Conservation (phyloP, 30 jellyfish, hydroid and myxozoan genomes). For the Aurelia aurita region DNA sequence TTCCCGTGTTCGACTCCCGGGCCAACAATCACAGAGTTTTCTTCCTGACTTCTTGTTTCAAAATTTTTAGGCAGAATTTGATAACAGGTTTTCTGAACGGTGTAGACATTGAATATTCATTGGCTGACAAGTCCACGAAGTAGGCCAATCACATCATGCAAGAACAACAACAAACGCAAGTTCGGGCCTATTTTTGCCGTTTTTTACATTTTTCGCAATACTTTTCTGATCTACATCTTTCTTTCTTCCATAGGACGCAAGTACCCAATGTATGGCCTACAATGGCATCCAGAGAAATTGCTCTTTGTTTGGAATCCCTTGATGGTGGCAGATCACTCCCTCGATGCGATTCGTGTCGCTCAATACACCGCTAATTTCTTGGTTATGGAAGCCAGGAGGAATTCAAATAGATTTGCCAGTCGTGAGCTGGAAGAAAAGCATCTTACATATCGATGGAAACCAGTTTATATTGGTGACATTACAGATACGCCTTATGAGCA, state of each 20-base stretch:
- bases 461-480: constrained; percentile 85
- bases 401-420: constrained; percentile 72
- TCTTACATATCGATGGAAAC: constrained; percentile 63
- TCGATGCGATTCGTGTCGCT: constrained; percentile 76
- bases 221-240: neutral
- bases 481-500: constrained; percentile 95
- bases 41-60: no score
- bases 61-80: no score
- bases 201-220: no score
- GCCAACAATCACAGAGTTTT: no score
- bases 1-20: no score
- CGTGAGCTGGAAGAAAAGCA: constrained; percentile 70
- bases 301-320: constrained; percentile 83
- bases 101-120: no score
- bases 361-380: constrained; percentile 90
- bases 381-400: constrained; percentile 78
- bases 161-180: no score
- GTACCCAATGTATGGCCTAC: constrained; percentile 93
- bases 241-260: constrained; percentile 58
- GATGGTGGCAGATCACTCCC: constrained; percentile 84
- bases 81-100: no score
- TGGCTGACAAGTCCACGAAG: no score
- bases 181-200: no score
- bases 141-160: no score
- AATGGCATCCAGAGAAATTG: constrained; percentile 97